Percentiles rank a stretch among this genome's conserved stretches.
phyloP scores from a whole-genome alignment of 2,888 invertebrate species.

The Drosophila rubida region DNA sequence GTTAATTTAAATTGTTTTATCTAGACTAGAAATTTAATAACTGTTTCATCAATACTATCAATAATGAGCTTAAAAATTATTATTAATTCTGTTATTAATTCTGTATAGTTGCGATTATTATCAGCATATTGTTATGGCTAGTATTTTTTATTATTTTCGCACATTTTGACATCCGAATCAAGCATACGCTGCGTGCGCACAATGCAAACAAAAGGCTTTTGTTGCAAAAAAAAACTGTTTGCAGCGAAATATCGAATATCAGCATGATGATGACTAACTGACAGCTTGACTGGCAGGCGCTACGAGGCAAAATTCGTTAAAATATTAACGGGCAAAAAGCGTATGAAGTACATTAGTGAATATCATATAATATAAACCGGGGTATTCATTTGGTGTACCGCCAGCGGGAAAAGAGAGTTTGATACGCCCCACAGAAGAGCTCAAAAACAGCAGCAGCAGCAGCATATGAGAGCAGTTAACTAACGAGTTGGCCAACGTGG shows the following conservation, averaged over 20 bases:
- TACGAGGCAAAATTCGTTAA: constrained; percentile 24
- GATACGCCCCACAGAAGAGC: constrained; percentile 21
- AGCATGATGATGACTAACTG: constrained; percentile 15
- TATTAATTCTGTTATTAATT: neutral
- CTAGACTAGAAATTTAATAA: no score
- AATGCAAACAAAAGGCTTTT: neutral
- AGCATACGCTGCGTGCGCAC: constrained; percentile 15
- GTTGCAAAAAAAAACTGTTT: constrained; percentile 15
- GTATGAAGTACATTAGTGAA: neutral
- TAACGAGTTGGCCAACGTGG: constrained; percentile 14
- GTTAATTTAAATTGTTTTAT: no score
- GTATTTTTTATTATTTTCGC: neutral
- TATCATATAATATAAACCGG: constrained; percentile 17
- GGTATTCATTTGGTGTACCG: neutral
- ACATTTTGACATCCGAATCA: neutral
- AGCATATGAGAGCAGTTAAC: constrained; percentile 20
- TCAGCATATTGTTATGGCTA: neutral
- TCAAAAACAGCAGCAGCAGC: constrained; percentile 39
- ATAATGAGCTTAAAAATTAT: neutral
- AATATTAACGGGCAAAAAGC: constrained; percentile 28
- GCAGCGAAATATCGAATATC: constrained; percentile 12
- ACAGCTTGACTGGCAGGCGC: constrained; percentile 17
- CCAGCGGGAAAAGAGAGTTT: neutral
- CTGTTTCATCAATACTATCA: neutral
- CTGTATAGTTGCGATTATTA: neutral